A percentile compares a stretch with the other conserved stretches of the same genome.
These are phyloP conservation scores for Altica lythri DNA, from an alignment of 2,888 invertebrate genomes.

Conservation along the genomic window DNA sequence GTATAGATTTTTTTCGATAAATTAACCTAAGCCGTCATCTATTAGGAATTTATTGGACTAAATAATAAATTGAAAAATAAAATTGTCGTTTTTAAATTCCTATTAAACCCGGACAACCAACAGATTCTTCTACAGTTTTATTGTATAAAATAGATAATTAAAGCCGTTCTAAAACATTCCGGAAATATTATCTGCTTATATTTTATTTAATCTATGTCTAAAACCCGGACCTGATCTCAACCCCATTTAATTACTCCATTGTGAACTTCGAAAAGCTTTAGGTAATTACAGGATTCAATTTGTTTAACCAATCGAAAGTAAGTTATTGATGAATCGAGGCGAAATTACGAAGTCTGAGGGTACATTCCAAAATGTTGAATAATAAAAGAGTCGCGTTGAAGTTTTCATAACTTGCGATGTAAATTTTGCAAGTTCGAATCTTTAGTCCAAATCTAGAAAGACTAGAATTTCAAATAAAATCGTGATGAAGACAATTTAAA, in stretches of 20 bases:
- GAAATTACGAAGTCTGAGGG: background rate
- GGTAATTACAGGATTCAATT: background rate
- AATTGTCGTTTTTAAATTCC: too few relatives aligned
- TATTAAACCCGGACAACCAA: too few relatives aligned
- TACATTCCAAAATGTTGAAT: background rate
- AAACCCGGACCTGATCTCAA: background rate
- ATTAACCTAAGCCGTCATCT: too few relatives aligned
- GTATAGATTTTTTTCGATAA: too few relatives aligned
- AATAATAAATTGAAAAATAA: too few relatives aligned
- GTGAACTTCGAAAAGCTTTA: too few relatives aligned
- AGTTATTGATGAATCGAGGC: background rate
- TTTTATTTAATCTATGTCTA: background rate
- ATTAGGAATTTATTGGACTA: too few relatives aligned
- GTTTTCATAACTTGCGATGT: slow-evolving; percentile 1
- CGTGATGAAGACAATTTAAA: too few relatives aligned
- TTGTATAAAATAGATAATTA: too few relatives aligned
- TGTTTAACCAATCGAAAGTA: background rate
- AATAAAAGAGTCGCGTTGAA: background rate
- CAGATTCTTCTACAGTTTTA: too few relatives aligned
- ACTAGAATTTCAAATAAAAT: background rate
- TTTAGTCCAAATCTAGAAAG: background rate
- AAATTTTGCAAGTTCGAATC: background rate
- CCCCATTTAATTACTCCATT: background rate
- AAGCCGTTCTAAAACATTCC: too few relatives aligned
- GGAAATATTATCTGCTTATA: too few relatives aligned